Evolutionary conservation across 2,113 vertebrate species (phyloP).

Genomic region (Gulo gulo): DNA sequence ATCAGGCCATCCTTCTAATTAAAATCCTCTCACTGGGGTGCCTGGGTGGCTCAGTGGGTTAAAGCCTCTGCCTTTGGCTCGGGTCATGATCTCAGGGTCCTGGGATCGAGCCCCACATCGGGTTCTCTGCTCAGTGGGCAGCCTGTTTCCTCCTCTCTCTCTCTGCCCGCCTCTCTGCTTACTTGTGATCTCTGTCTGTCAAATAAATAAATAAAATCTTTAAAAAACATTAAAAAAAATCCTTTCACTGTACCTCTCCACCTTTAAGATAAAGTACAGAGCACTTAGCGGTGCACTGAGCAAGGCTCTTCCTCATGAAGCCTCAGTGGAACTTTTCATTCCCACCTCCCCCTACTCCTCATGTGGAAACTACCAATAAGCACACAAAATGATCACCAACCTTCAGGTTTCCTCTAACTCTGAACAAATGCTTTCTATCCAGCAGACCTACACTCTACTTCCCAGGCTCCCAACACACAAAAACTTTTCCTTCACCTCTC

Average conservation of each 20-base stretch:
- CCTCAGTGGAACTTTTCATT: too few relatives aligned
- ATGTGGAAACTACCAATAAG: background rate
- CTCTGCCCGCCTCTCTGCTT: too few relatives aligned
- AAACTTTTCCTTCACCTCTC: background rate
- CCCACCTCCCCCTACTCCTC: background rate
- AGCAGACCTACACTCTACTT: background rate
- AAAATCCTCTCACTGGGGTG: background rate
- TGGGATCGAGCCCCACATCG: too few relatives aligned
- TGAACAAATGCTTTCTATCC: background rate
- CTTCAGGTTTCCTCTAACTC: background rate
- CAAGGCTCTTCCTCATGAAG: background rate
- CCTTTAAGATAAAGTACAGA: background rate
- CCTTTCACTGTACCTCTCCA: background rate
- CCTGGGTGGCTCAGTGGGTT: too few relatives aligned
- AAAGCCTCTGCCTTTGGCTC: too few relatives aligned
- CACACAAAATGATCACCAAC: fast-evolving
- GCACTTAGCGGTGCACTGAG: background rate
- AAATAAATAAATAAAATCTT: too few relatives aligned
- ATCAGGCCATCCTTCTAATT: background rate
- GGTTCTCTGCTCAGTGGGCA: too few relatives aligned
- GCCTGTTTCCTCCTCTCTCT: too few relatives aligned
- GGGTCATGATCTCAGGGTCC: too few relatives aligned
- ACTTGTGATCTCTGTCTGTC: too few relatives aligned
- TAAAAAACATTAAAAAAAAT: background rate
- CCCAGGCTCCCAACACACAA: background rate